A percentile compares a stretch with the other conserved stretches of the same genome.
phyloP scores from a whole-genome alignment of 2,113 vertebrate genomes.

The Lagenorhynchus albirostris region DNA sequence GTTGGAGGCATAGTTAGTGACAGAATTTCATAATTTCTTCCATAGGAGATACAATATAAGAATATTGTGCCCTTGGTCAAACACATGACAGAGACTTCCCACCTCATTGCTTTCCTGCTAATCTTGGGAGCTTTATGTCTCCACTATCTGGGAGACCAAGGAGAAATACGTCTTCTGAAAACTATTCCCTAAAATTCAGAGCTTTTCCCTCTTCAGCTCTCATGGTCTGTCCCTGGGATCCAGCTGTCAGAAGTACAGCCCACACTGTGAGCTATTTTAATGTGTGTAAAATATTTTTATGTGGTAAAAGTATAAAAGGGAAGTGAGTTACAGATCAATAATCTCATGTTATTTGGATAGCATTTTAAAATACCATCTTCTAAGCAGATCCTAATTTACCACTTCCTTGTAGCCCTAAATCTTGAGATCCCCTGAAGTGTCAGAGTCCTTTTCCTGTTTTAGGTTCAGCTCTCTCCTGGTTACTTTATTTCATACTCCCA shows the following conservation, averaged over 20 bases:
- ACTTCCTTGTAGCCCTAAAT: background rate
- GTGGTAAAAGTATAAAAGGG: background rate
- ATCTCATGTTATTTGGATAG: background rate
- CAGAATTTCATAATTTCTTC: background rate
- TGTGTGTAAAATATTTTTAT: conserved; percentile 6
- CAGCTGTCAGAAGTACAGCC: conserved; percentile 1
- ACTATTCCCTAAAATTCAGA: background rate
- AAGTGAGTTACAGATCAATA: background rate
- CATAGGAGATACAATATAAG: background rate
- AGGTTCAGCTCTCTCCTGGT: background rate
- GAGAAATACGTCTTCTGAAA: background rate
- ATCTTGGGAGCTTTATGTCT: background rate
- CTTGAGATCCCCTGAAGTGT: background rate
- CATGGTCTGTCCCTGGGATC: background rate
- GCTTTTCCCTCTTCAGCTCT: background rate
- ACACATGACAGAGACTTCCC: background rate
- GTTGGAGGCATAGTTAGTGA: background rate
- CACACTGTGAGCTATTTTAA: conserved; percentile 24
- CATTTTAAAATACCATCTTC: background rate
- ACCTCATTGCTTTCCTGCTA: background rate
- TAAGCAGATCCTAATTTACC: background rate
- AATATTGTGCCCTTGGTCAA: background rate
- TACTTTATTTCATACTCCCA: background rate
- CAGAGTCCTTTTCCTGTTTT: background rate
- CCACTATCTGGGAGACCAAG: background rate